These are phyloP conservation scores for Netelia virgata DNA, from an alignment of 2,888 invertebrate genomes.

Conservation along the genomic window DNA sequence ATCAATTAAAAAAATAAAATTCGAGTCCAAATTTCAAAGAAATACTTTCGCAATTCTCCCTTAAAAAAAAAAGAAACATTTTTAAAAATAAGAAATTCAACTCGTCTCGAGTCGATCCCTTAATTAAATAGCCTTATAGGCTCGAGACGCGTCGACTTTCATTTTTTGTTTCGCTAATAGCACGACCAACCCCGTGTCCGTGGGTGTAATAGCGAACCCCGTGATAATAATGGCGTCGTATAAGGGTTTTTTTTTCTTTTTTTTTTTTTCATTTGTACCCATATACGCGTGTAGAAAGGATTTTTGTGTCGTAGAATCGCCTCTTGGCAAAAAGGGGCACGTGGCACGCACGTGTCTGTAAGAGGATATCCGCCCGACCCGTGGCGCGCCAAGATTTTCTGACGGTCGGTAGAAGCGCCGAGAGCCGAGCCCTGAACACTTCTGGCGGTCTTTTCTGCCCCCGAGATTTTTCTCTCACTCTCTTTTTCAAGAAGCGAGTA, in stretches of 20 bases:
- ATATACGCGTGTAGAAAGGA: background rate
- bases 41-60: too few relatives aligned
- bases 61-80: too few relatives aligned
- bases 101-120: slow-evolving; percentile 79
- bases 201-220: slow-evolving; percentile 53
- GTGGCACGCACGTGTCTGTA: slow-evolving; percentile 84
- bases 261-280: too few relatives aligned
- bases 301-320: slow-evolving; percentile 70
- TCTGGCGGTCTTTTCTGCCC: slow-evolving; percentile 8
- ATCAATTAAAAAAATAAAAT: background rate
- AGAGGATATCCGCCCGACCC: slow-evolving; percentile 83
- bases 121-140: slow-evolving; percentile 83
- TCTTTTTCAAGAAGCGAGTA: slow-evolving; percentile 1
- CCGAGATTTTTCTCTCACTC: slow-evolving; percentile 20
- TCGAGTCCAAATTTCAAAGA: too few relatives aligned
- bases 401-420: slow-evolving; percentile 51
- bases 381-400: slow-evolving; percentile 66
- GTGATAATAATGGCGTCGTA: background rate
- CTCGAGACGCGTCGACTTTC: slow-evolving; percentile 41
- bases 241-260: too few relatives aligned
- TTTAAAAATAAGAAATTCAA: too few relatives aligned
- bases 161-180: slow-evolving; percentile 42
- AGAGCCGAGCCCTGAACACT: slow-evolving; percentile 35
- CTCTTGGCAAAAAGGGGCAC: slow-evolving; percentile 78
- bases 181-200: slow-evolving; percentile 50